A percentile compares a stretch with the other conserved stretches of the same genome.
Evolutionary conservation across 2,888 invertebrate species (phyloP).

Genomic region (Himalopsyche japonica): DNA sequence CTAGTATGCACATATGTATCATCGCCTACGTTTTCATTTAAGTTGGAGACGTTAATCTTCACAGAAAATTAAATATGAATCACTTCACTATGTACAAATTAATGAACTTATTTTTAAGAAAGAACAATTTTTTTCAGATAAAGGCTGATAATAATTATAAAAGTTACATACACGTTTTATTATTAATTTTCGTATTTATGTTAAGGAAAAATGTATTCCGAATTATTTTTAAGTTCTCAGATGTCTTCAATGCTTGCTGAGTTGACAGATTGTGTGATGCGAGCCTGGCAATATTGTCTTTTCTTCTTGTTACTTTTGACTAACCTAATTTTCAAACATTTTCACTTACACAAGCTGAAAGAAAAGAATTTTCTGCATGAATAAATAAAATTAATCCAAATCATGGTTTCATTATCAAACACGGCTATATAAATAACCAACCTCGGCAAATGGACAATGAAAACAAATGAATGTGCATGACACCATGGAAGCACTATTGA

Average conservation of each 20-base stretch:
- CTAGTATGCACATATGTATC: conserved; percentile 12
- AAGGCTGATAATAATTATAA: background rate
- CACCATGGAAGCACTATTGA: background rate
- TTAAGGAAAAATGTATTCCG: conserved; percentile 13
- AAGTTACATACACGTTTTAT: conserved; percentile 13
- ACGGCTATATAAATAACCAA: background rate
- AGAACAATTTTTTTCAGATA: background rate
- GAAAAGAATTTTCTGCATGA: conserved; percentile 44
- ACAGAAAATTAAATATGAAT: background rate
- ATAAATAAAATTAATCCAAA: background rate
- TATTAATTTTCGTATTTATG: conserved; percentile 10
- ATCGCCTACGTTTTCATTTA: background rate
- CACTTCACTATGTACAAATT: background rate
- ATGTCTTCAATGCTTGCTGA: conserved; percentile 90
- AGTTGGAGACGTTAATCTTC: background rate
- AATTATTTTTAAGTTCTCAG: conserved; percentile 65
- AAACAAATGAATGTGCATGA: background rate
- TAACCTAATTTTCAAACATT: conserved; percentile 6
- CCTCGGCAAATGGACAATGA: background rate
- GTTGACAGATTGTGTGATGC: conserved; percentile 63
- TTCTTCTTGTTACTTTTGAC: conserved; percentile 47
- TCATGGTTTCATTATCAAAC: background rate
- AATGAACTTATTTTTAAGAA: background rate
- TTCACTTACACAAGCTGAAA: conserved; percentile 70
- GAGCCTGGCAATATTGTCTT: conserved; percentile 53